phyloP scores from a whole-genome alignment of 1,140 invertebrate species.

The Camponotus floridanus region DNA sequence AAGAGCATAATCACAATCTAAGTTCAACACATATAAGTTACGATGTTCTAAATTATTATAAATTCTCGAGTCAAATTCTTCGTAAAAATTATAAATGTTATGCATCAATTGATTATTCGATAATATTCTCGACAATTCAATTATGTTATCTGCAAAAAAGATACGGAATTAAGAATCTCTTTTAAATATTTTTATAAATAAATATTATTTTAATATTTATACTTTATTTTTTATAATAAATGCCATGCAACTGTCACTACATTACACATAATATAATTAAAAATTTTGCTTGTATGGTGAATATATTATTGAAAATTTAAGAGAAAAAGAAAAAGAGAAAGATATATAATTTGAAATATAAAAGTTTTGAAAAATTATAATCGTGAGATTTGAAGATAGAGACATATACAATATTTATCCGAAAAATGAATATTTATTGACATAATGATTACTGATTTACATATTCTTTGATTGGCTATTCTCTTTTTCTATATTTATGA shows the following conservation, averaged over 20 bases:
- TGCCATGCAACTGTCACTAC: no score
- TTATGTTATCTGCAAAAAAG: slow-evolving; percentile 36
- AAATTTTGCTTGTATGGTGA: no score
- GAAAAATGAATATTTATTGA: background rate
- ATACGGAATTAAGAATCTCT: background rate
- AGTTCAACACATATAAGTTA: slow-evolving; percentile 52
- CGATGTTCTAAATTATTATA: slow-evolving; percentile 58
- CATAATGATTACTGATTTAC: background rate
- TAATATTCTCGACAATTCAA: slow-evolving; percentile 55
- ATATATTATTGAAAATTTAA: no score
- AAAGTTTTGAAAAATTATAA: background rate
- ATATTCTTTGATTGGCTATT: background rate
- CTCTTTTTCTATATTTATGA: background rate
- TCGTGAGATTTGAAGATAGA: no score
- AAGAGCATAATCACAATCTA: slow-evolving; percentile 62
- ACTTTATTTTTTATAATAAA: no score
- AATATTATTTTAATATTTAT: no score
- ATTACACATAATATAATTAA: no score
- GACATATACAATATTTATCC: no score
- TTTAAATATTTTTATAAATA: background rate
- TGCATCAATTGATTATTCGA: slow-evolving; percentile 44
- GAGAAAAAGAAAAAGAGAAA: background rate
- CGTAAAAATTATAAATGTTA: slow-evolving; percentile 3
- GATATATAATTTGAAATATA: background rate
- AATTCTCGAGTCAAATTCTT: slow-evolving; percentile 5